Base-by-base conservation (phyloP, 1,140 invertebrate species). In the Chrysoperla carnea region DNA sequence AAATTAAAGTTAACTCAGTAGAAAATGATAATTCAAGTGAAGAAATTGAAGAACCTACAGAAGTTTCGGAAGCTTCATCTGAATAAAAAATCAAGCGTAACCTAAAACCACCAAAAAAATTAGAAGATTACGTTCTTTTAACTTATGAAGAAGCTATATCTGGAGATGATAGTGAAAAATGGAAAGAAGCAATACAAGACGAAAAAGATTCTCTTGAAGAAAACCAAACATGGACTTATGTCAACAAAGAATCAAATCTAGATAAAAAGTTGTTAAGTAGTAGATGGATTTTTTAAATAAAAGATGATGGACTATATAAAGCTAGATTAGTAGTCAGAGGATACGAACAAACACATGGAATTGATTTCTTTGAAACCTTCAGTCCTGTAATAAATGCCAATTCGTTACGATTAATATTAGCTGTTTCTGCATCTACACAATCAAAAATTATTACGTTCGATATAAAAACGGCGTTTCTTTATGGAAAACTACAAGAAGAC, bases 381-480 rank as follows among this genome's bases (percentile, higher is more conserved):
- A 53, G 54, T 28, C 52, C 60, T 14, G 55, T 66, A 1, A 44
- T 53, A 35, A 44, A 49, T 12, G 45, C 46, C 6, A 50, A 17
- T 33, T 46, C 60, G 11, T 27, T 67, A 11, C 37, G 62, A 46
- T 35, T 52, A n/a, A 23, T 68, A 6, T 47, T 67, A n/a, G 51
- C 52, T 17, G 43, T 62, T 29, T 49, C 51, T 36, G 53, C 53
- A 0, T 38, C 42, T 14, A 7, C 52, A 13, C 46, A 54, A 6
- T 33, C 54, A 13, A 36, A 41, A 0, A 44, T 62, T 6, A 39
- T 29, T 4, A 52, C 58, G 33, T 51, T 61, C 29, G 59, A 63
- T 42, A 50, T 64, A 0, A 55, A 52, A 46, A 60, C 57, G n/a
- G 62, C 62, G n/a, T 66, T 61, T 48, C 43, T 66, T 11, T 49